Evolutionary conservation across 2,888 invertebrate species (phyloP).

Genomic region (Limnephilus lunatus): DNA sequence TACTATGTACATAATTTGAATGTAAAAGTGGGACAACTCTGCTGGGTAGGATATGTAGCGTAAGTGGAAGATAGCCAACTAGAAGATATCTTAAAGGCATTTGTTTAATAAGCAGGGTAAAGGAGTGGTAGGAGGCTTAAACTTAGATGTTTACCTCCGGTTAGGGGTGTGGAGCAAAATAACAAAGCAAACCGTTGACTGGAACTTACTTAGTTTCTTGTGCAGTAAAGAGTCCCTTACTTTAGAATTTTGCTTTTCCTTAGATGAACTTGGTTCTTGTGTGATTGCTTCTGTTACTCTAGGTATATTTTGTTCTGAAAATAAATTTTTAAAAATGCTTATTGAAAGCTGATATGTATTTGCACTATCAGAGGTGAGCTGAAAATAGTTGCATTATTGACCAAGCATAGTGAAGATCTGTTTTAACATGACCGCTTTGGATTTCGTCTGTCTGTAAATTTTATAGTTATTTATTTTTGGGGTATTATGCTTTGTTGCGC

Average conservation of each 20-base stretch:
- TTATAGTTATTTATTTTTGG: no score
- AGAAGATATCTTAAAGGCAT: no score
- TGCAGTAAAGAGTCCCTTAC: slow-evolving; percentile 54
- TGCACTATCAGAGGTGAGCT: neutral
- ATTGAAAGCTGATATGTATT: neutral
- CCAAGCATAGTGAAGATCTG: no score
- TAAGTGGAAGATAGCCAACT: no score
- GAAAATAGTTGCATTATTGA: neutral
- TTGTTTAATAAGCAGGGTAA: no score
- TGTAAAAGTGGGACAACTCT: no score
- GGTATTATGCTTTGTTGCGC: no score
- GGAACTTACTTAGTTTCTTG: slow-evolving; percentile 55
- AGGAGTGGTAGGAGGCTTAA: neutral
- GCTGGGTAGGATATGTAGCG: no score
- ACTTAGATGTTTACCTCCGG: neutral
- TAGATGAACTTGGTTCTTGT: neutral
- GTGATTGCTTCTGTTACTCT: neutral
- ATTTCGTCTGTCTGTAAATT: no score
- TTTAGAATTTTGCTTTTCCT: slow-evolving; percentile 12
- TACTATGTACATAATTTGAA: no score
- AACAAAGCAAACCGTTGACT: neutral
- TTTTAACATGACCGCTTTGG: no score
- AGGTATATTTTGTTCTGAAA: slow-evolving; percentile 2
- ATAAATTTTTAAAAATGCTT: neutral
- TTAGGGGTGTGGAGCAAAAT: neutral